These are phyloP conservation scores for Nebria brevicollis DNA, from an alignment of 2,888 invertebrate species.

Conservation along the genomic window DNA sequence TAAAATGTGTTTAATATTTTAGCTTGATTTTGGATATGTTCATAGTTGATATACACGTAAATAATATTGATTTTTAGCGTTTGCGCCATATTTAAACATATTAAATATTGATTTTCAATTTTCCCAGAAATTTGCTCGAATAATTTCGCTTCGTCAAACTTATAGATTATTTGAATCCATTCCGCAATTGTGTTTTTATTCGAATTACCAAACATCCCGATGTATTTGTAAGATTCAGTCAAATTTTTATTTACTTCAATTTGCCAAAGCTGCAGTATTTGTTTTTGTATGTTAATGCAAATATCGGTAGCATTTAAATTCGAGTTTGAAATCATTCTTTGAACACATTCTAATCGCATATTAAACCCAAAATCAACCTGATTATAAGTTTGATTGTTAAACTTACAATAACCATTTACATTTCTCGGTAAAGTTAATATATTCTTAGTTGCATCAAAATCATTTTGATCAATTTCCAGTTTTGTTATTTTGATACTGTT, in stretches of 20 bases:
- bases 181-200: conserved; percentile 59
- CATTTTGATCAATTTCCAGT: conserved; percentile 51
- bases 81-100: conserved; percentile 60
- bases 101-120: conserved; percentile 52
- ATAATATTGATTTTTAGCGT: conserved; percentile 61
- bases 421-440: conserved; percentile 61
- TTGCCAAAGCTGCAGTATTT: conserved; percentile 56
- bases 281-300: conserved; percentile 52
- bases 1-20: conserved; percentile 57
- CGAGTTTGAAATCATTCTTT: conserved; percentile 49
- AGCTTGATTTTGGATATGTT: conserved; percentile 56
- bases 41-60: conserved; percentile 62
- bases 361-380: conserved; percentile 65
- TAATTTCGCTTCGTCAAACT: conserved; percentile 53
- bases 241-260: conserved; percentile 50
- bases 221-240: conserved; percentile 55
- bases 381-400: conserved; percentile 59
- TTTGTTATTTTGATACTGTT: conserved; percentile 31
- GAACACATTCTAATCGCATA: conserved; percentile 63
- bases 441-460: conserved; percentile 54
- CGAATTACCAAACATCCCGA: conserved; percentile 66
- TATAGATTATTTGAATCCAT: conserved; percentile 64
- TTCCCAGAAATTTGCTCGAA: conserved; percentile 59
- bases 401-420: conserved; percentile 62
- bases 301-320: conserved; percentile 49